Percentiles rank a stretch among this genome's conserved stretches.
Evolutionary conservation across 2,797 vertebrate species (phyloP).

Genomic region (Neosalanx taihuensis): DNA sequence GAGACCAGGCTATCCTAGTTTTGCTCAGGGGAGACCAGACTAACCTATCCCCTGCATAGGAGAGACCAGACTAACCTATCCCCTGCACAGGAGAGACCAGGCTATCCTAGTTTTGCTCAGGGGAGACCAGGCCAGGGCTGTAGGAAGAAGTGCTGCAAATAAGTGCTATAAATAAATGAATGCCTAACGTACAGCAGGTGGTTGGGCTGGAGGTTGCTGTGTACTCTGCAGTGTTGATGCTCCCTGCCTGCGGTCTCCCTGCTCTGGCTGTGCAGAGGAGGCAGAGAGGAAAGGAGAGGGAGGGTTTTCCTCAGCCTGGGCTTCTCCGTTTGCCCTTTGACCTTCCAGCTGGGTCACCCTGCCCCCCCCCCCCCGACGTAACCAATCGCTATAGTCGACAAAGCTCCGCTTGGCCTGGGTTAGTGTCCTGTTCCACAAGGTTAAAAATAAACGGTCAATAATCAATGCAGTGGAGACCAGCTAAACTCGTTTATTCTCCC

Average conservation of each 20-base stretch:
- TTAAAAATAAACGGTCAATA: slow-evolving; percentile 1
- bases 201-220: not conserved
- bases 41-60: too few species aligned
- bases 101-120: not conserved
- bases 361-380: not conserved
- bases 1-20: not conserved
- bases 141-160: not conserved
- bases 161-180: slow-evolving; percentile 7
- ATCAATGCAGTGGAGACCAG: slow-evolving; percentile 11
- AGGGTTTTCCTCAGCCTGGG: not conserved
- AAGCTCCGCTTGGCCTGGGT: not conserved
- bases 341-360: slow-evolving; percentile 6
- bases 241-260: slow-evolving; percentile 20
- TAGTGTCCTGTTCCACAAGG: slow-evolving; percentile 6
- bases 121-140: slow-evolving; percentile 34
- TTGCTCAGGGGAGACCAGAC: too few species aligned
- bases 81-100: not conserved
- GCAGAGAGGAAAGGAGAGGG: not conserved
- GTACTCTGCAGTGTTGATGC: not conserved
- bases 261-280: not conserved
- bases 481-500: not conserved
- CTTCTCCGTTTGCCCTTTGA: slow-evolving; percentile 12
- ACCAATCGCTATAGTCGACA: not conserved
- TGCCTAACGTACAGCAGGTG: slow-evolving; percentile 30
- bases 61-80: slow-evolving; percentile 9